Evolutionary conservation across 53 echinoderm and acorn worm genomes (phyloP).

Genomic region (Patiria pectinifera): DNA sequence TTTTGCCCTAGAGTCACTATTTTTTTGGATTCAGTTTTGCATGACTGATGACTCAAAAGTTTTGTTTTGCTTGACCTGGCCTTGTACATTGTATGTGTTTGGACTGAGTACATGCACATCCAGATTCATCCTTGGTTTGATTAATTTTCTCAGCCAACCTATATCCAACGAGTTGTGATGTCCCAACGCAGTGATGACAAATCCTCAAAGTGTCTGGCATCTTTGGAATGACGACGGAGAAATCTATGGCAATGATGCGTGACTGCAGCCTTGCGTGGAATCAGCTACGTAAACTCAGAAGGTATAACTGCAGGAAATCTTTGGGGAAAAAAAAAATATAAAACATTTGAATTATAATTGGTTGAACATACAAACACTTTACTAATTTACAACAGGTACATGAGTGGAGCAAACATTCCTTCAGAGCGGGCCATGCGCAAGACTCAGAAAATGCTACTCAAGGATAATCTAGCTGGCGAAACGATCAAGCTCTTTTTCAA

Average conservation of each 20-base stretch:
- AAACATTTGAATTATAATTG: background rate
- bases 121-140: too few species aligned
- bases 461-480: background rate
- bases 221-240: background rate
- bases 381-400: background rate
- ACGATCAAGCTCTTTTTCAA: background rate
- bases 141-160: background rate
- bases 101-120: too few species aligned
- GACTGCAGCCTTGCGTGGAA: constrained; percentile 48
- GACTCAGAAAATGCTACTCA: background rate
- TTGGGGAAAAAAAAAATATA: too few species aligned
- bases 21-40: too few species aligned
- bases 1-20: too few species aligned
- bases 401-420: background rate
- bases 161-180: background rate
- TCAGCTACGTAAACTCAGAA: constrained; percentile 40
- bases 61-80: too few species aligned
- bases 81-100: too few species aligned
- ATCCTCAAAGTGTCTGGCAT: background rate
- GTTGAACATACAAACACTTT: background rate
- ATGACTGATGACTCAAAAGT: too few species aligned
- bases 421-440: constrained; percentile 5
- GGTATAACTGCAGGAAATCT: constrained; percentile 3
- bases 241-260: constrained; percentile 19
- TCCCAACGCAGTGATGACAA: background rate